A percentile compares a stretch with the other conserved stretches of the same genome.
These are phyloP conservation scores for Catocala sponsa DNA, from an alignment of 2,888 invertebrate species.

Conservation along the genomic window DNA sequence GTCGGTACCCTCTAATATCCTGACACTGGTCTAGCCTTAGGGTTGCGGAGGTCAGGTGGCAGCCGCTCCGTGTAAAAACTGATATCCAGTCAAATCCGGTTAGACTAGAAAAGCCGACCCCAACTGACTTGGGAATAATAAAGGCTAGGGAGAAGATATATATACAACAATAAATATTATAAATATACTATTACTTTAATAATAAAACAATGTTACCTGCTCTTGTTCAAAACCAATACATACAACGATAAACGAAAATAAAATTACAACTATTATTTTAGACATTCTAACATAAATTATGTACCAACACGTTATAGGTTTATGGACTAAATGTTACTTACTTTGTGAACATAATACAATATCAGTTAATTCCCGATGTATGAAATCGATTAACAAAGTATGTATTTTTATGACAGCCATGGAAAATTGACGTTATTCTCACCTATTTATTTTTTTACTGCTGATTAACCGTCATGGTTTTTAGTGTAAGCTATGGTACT, in stretches of 20 bases:
- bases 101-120: too few species aligned
- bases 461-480: slow-evolving; percentile 59
- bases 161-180: too few species aligned
- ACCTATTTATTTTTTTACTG: slow-evolving; percentile 45
- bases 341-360: slow-evolving; percentile 15
- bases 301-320: slow-evolving; percentile 9
- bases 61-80: too few species aligned
- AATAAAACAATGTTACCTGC: slow-evolving; percentile 6
- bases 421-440: slow-evolving; percentile 37
- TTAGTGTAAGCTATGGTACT: slow-evolving; percentile 34
- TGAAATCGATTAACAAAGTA: slow-evolving; percentile 45
- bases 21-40: too few species aligned
- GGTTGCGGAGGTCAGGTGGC: too few species aligned
- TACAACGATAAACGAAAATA: slow-evolving; percentile 2
- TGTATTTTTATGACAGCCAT: slow-evolving; percentile 41
- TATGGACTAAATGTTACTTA: slow-evolving; percentile 9
- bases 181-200: neutral
- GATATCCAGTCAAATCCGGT: too few species aligned
- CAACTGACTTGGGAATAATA: too few species aligned
- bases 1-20: too few species aligned
- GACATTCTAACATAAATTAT: slow-evolving; percentile 11
- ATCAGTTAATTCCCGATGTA: slow-evolving; percentile 23
- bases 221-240: slow-evolving; percentile 4
- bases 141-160: too few species aligned
- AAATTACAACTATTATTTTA: slow-evolving; percentile 9